Evolutionary conservation across 2,113 vertebrate species (phyloP).

Genomic region (Scophthalmus maximus): DNA sequence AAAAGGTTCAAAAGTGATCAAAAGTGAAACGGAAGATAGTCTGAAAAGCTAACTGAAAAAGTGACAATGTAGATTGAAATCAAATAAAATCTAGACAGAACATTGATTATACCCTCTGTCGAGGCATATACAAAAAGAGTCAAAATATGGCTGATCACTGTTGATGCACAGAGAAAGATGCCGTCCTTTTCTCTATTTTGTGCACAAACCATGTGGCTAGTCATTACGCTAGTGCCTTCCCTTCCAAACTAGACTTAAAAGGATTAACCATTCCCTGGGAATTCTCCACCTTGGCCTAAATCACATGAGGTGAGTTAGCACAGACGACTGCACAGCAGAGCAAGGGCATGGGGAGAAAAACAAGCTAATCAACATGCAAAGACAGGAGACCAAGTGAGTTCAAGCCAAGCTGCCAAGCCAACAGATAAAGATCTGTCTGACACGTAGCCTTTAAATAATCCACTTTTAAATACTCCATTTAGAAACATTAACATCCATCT

Average conservation of each 20-base stretch:
- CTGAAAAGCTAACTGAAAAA: background rate
- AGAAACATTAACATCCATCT: constrained; percentile 69
- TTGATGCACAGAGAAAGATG: background rate
- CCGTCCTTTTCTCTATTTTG: background rate
- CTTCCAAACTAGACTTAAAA: background rate
- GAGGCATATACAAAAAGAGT: background rate
- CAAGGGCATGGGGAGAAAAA: constrained; percentile 32
- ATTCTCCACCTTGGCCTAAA: constrained; percentile 21
- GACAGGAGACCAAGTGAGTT: constrained; percentile 63
- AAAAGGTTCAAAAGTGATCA: constrained; percentile 5
- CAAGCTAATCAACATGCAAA: constrained; percentile 78
- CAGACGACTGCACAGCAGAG: constrained; percentile 44
- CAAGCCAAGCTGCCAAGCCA: constrained; percentile 67
- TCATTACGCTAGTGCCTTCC: constrained; percentile 4
- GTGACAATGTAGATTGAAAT: background rate
- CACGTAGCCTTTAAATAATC: constrained; percentile 79
- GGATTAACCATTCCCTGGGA: constrained; percentile 41
- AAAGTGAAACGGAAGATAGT: background rate
- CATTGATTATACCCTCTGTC: background rate
- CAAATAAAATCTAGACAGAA: background rate
- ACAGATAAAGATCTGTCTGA: constrained; percentile 77
- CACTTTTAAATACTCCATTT: constrained; percentile 73
- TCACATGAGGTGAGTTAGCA: constrained; percentile 57
- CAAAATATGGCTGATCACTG: background rate
- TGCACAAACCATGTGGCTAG: background rate